Base-by-base conservation (phyloP, 2,888 invertebrate species). In the Drosophila fulvimacula region DNA sequence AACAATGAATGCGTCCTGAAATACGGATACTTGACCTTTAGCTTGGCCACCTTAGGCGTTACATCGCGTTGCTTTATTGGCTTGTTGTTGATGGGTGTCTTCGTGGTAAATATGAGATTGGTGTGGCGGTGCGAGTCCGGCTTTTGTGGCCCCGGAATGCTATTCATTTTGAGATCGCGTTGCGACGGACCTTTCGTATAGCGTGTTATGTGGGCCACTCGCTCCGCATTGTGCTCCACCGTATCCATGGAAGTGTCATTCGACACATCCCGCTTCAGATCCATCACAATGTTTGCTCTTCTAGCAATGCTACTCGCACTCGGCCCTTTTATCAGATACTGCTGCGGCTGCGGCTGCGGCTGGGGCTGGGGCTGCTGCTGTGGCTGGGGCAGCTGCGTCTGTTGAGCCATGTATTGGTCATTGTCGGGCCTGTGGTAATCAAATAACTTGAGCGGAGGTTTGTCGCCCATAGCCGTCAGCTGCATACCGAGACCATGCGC, bases 241-340 rank as follows among this genome's bases (percentile, higher is more conserved):
- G 71, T 49, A n/a, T 62, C 59, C 38, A 73, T 21, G 3, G 71
- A 67, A 3, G 59, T 73, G 2, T 52, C 41, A 6, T 51, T 21
- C 19, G 30, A 51, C 11, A 24, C 6, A 36, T 32, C 32, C 5
- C 6, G 17, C 30, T 41, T 15, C 13, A 19, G 32, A 3, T 34
- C n/a, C 34, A 5, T 4, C 24, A 24, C 4, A 9, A 13, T 34
- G 1, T 9, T 5, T 0, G 44, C 44, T n/a, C 13, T 5, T 15
- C 15, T 36, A 2, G 5, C n/a, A 11, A 32, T 10, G 51, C 36
- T 38, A 5, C 44, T 36, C 36, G 1, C 11, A 21, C 49, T 63
- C 0, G n/a, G 30, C 0, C 34, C 15, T 10, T 19, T 13, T 7
- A 11, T 10, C 19, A 5, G 32, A 13, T 11, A 2, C 21, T 41